phyloP scores from a whole-genome alignment of 2,888 invertebrate genomes.

The Coleophora deauratella region DNA sequence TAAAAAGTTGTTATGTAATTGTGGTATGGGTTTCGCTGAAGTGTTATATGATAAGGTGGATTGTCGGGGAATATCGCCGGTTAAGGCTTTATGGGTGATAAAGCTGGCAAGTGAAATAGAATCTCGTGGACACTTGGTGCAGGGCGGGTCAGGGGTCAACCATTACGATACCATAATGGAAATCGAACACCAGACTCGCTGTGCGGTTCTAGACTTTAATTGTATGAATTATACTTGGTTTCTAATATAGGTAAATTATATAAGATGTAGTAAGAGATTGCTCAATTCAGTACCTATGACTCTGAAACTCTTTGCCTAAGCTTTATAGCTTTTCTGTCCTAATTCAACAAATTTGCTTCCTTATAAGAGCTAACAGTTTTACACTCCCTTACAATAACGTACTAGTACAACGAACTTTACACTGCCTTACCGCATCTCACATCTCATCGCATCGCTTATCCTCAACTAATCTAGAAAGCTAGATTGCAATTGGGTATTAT shows the following conservation, averaged over 20 bases:
- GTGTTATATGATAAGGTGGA: conserved; percentile 9
- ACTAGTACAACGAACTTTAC: not conserved
- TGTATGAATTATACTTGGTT: no score
- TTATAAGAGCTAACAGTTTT: no score
- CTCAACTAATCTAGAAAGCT: conserved; percentile 8
- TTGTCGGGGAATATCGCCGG: conserved; percentile 43
- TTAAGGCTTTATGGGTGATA: conserved; percentile 62
- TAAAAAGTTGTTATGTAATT: conserved; percentile 27
- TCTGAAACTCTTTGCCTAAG: no score
- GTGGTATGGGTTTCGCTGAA: conserved; percentile 15
- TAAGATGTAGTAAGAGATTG: no score
- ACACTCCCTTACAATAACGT: not conserved
- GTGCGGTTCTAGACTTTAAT: not conserved
- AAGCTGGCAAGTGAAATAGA: conserved; percentile 57
- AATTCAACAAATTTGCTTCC: no score
- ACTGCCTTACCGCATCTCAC: no score
- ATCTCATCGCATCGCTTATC: not conserved
- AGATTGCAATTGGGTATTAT: conserved; percentile 27
- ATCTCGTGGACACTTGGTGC: conserved; percentile 39
- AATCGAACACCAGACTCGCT: not conserved
- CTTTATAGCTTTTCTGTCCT: no score
- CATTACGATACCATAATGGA: conserved; percentile 23
- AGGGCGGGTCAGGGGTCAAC: conserved; percentile 42
- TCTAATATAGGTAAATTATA: no score
- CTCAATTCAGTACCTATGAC: no score